Conservation (phyloP, 2,113 vertebrate genomes). For the Lates calcarifer region DNA sequence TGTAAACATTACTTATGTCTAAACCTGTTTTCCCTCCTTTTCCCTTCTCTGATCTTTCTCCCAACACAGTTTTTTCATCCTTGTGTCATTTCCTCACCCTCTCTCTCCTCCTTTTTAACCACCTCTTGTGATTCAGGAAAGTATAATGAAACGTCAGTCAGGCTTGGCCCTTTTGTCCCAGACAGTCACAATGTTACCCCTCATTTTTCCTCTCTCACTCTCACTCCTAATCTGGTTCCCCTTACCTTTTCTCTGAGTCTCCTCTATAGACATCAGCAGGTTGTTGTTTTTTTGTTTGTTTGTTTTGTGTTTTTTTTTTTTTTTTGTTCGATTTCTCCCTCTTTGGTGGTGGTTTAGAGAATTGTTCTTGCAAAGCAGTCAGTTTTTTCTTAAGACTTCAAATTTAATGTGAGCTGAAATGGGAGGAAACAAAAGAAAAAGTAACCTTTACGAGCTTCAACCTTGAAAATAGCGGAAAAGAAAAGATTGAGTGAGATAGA, state of each 20-base stretch:
- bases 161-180: conserved; percentile 31
- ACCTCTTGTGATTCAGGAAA: conserved; percentile 13
- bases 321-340: conserved; percentile 3
- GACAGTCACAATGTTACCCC: conserved; percentile 19
- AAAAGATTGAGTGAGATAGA: not conserved
- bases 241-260: not conserved
- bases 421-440: conserved; percentile 29
- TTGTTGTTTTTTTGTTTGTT: not conserved
- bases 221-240: conserved; percentile 16
- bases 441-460: not conserved
- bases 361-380: conserved; percentile 10
- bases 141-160: conserved; percentile 42
- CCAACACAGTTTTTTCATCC: not conserved
- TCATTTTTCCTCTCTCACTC: conserved; percentile 24
- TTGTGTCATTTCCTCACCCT: not conserved
- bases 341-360: conserved; percentile 18
- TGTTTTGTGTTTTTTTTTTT: not conserved
- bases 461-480: not conserved
- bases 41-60: conserved; percentile 5
- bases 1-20: not conserved
- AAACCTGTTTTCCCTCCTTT: not conserved
- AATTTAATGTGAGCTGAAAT: conserved; percentile 39
- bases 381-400: not conserved
- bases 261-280: not conserved
- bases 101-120: conserved; percentile 7